Evolutionary conservation across 2,888 invertebrate species (phyloP), one percentile per base, ranked within the genome.

Genomic region (Ceramica pisi): DNA sequence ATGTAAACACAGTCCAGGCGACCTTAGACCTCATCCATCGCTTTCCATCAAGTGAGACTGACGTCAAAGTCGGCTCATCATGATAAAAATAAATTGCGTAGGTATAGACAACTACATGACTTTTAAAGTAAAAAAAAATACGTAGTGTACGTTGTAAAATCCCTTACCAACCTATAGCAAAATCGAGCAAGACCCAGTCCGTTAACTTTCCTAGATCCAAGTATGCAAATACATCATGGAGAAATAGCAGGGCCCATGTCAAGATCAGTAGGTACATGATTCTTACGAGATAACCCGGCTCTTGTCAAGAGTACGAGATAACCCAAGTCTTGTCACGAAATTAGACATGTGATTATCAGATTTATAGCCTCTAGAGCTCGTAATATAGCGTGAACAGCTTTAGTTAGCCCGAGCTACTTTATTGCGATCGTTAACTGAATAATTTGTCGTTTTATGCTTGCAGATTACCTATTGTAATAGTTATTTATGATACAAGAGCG

Each of bases 331-430:
- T 81, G 71, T 81, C 75, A 75, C 71, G 69, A 71, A 53, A 68
- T 82, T 63, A 71, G 70, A 85, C 81, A 50, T 76, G 81, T 75
- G 81, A 83, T 85, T 82, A 81, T 70, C 51, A 84, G 67, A 82
- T 81, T 84, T 84, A 81, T 72, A 60, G 59, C 71, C 50, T 31
- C 46, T 60, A 70, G 67, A 69, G 68, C 56, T 57, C 70, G 69
- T 73, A 75, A 82, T 74, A 64, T 69, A 66, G 69, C 60, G 71
- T 74, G 71, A 81, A 83, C 66, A 78, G 67, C 71, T 72, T 81
- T 62, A 71, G 60, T 66, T 69, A 61, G 51, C 26, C 38, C 16
- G 31, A 65, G 59, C 19, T 78, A 69, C 66, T 85, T 83, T 83
- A 85, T 75, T 60, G 63, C 78, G 66, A 80, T 85, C 76, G 76